Evolutionary conservation across 1,140 invertebrate species (phyloP), one percentile per base, ranked within the genome.

Genomic region (Diorhabda elongata): DNA sequence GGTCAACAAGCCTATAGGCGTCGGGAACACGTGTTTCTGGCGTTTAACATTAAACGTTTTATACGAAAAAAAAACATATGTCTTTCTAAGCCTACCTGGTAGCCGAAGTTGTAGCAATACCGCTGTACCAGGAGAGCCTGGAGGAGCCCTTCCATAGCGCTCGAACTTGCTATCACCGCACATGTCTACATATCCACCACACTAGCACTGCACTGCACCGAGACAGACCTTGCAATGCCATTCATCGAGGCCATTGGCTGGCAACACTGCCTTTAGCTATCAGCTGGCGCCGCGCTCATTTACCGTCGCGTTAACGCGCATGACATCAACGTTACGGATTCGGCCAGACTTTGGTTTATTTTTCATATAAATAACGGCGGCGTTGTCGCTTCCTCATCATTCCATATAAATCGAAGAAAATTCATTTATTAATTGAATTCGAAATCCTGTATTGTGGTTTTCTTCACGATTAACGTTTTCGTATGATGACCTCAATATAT

Each of bases 171-270:
- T 58, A 58, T 56, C 67, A 66, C 67, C 62, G 71, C 68, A 61
- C 60, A 64, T 70, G 44, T 66, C 64, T 63, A 67, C 59, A 66
- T 59, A 61, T 59, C 62, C 58, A 44, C 58, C 44, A 56, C 70
- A 68, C 64, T 52, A 73, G 73, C 78, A 77, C 79, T 68, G 75
- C 77, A 79, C 73, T 79, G 80, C 78, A 78, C 77, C 79, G 79
- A 78, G 74, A 75, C 81, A 84, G 83, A 85, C 83, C 83, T 85
- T 85, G 84, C 84, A 85, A 85, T 85, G 83, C 83, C 83, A 84
- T 84, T 85, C 81, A 83, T 83, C 79, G 81, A 79, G 78, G 78
- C 81, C 82, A 83, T 80, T 81, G 81, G 76, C 81, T 79, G 77
- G 79, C 77, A 78, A 79, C 77, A 79, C 73, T 71, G 79, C 81